Conservation (phyloP, 2,888 invertebrate genomes). For the Nomada ruficornis region DNA sequence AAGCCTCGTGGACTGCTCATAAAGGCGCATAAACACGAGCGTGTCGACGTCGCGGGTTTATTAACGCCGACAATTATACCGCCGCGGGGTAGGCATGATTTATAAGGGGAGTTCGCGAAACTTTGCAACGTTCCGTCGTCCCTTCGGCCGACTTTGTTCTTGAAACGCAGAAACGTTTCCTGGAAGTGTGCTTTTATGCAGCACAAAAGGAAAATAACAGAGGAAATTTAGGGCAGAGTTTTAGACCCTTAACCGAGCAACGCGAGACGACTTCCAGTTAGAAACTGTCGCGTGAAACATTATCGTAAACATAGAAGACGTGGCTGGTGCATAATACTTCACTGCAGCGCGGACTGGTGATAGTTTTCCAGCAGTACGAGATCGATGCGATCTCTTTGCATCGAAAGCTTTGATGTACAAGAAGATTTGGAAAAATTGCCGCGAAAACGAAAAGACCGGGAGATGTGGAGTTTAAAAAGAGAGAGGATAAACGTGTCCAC, state of each 20-base stretch:
- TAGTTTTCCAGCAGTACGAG: conserved; percentile 50
- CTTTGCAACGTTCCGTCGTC: conserved; percentile 52
- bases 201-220: background rate
- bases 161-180: conserved; percentile 52
- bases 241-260: background rate
- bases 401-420: background rate
- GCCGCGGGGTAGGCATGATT: conserved; percentile 75
- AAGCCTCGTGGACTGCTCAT: conserved; percentile 50
- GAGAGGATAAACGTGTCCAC: conserved; percentile 54
- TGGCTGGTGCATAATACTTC: conserved; percentile 39
- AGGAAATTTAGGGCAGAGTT: conserved; percentile 45
- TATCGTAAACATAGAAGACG: conserved; percentile 53
- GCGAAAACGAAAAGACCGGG: conserved; percentile 12
- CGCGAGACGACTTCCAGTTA: background rate
- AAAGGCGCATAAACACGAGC: conserved; percentile 68
- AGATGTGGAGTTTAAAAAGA: conserved; percentile 52
- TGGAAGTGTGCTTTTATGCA: conserved; percentile 41
- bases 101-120: conserved; percentile 70
- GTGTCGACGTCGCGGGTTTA: conserved; percentile 73
- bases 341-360: conserved; percentile 49
- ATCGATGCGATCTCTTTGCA: conserved; percentile 14
- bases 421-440: conserved; percentile 8
- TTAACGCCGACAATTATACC: conserved; percentile 77
- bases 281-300: conserved; percentile 30
- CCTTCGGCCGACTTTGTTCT: conserved; percentile 31